A percentile compares a stretch with the other conserved stretches of the same genome.
Evolutionary conservation across 2,797 vertebrate species (phyloP).

Genomic region (Ispidina lecontei): DNA sequence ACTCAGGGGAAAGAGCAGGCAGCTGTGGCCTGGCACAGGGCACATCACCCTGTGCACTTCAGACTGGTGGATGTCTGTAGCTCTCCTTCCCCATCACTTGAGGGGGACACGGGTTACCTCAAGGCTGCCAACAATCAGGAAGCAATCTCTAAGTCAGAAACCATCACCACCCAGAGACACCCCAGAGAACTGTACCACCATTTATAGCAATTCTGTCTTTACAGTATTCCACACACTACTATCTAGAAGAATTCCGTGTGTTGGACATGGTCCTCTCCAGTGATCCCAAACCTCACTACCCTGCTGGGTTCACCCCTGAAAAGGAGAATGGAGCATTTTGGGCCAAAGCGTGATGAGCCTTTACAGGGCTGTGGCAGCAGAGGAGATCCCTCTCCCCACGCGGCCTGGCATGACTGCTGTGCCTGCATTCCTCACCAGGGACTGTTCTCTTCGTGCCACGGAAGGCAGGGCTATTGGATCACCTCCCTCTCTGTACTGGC

Average conservation of each 20-base stretch:
- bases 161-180: constrained; percentile 37
- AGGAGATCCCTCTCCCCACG: constrained; percentile 17
- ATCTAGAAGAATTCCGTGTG: constrained; percentile 45
- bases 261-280: background rate
- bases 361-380: constrained; percentile 3
- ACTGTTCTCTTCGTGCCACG: background rate
- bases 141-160: constrained; percentile 50
- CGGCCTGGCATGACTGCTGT: constrained; percentile 19
- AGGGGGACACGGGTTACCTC: constrained; percentile 40
- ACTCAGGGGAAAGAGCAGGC: background rate
- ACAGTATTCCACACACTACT: constrained; percentile 27
- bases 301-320: constrained; percentile 55
- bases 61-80: constrained; percentile 7
- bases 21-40: background rate
- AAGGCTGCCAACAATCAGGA: constrained; percentile 53
- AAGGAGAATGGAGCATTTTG: constrained; percentile 36
- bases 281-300: constrained; percentile 25
- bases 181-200: background rate
- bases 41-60: background rate
- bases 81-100: constrained; percentile 19
- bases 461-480: background rate
- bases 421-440: background rate
- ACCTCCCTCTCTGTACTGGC: background rate
- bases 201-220: constrained; percentile 45
- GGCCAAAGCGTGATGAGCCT: constrained; percentile 28